Percentiles rank a stretch among this genome's conserved stretches.
Evolutionary conservation across 1,140 invertebrate species (phyloP).

Genomic region (Bombus consobrinus): DNA sequence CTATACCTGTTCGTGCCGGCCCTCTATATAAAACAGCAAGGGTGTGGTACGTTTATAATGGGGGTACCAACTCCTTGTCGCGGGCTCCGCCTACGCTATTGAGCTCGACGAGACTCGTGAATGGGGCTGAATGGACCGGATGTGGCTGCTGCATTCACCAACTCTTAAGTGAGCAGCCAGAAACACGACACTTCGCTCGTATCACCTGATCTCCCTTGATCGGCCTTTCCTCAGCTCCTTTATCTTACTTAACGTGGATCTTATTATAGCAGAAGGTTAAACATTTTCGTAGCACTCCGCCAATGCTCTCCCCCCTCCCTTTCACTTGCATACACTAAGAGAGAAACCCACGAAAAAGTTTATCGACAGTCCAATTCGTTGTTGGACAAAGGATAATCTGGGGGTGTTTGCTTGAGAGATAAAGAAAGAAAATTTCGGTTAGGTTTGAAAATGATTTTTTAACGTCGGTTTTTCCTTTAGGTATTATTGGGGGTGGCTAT

Average conservation of each 20-base stretch:
- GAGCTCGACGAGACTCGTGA: constrained; percentile 47
- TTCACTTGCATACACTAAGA: neutral
- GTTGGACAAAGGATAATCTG: neutral
- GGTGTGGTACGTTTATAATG: constrained; percentile 60
- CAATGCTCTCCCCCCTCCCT: neutral
- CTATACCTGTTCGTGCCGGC: constrained; percentile 25
- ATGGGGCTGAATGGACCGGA: constrained; percentile 74
- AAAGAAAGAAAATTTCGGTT: neutral
- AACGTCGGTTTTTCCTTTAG: too few species aligned
- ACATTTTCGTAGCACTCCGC: constrained; percentile 16
- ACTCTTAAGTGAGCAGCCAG: constrained; percentile 74
- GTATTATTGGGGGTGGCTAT: neutral
- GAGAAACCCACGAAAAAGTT: too few species aligned
- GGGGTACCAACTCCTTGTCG: constrained; percentile 65
- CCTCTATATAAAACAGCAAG: constrained; percentile 34
- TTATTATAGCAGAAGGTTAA: constrained; percentile 50
- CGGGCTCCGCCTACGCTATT: constrained; percentile 67
- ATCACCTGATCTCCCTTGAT: constrained; percentile 62
- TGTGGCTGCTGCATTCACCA: constrained; percentile 73
- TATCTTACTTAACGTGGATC: constrained; percentile 55
- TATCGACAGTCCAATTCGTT: neutral
- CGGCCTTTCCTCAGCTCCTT: constrained; percentile 42
- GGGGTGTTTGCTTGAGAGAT: neutral
- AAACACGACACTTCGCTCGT: constrained; percentile 73
- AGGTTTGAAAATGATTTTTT: neutral